Percentiles rank a stretch among this genome's conserved stretches.
These are phyloP conservation scores for Chiloscyllium punctatum DNA, from an alignment of 2,797 vertebrate species.

Conservation along the genomic window DNA sequence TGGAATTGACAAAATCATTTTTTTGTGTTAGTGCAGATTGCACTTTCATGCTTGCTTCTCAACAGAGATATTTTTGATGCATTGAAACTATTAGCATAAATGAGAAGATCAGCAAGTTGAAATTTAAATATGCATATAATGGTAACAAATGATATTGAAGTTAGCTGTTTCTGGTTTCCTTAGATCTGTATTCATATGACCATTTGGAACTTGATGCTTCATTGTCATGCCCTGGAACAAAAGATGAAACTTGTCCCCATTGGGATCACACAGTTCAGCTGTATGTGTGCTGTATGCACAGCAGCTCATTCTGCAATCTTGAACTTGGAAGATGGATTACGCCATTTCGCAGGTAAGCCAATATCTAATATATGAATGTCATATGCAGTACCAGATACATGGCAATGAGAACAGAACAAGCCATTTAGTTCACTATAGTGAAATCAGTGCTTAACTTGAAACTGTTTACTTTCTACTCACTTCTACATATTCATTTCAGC, in stretches of 20 bases:
- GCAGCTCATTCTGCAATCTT: conserved; percentile 52
- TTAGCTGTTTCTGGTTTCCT: not conserved
- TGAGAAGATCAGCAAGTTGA: not conserved
- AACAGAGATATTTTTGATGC: not conserved
- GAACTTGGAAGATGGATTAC: conserved; percentile 73
- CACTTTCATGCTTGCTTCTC: not conserved
- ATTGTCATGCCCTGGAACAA: conserved; percentile 59
- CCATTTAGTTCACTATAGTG: not conserved
- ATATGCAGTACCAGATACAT: not conserved
- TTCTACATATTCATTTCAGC: not conserved
- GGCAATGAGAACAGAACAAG: not conserved
- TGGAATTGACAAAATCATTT: not conserved
- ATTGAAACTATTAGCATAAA: not conserved
- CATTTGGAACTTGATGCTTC: conserved; percentile 60
- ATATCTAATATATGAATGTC: not conserved
- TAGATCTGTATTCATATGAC: conserved; percentile 51
- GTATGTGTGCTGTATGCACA: conserved; percentile 57
- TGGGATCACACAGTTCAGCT: conserved; percentile 73
- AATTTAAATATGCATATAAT: not conserved
- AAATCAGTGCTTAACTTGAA: not conserved
- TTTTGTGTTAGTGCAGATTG: not conserved
- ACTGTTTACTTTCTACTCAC: not conserved
- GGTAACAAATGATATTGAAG: not conserved
- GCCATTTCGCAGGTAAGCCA: conserved; percentile 61
- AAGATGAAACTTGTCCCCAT: conserved; percentile 60